Base-by-base conservation (phyloP, 2,888 invertebrate species). In the Phasia obesa region DNA sequence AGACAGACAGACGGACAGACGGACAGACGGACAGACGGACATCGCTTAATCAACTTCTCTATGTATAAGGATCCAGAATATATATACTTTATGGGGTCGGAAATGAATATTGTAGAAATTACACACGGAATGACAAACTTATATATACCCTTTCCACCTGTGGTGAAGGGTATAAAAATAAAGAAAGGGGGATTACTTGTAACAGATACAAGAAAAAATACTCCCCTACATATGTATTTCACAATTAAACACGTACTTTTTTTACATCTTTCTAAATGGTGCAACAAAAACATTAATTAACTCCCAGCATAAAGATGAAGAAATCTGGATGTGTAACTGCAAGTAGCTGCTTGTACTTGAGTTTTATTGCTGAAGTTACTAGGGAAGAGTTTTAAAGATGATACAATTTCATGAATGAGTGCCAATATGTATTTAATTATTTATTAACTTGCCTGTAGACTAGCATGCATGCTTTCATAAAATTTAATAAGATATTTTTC, bases 341-440 rank as follows among this genome's bases (percentile, higher is more conserved):
- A 51, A 59, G 59, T 49, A 51, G 51, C 60, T 60, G 23, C 25
- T 53, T 31, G 69, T 17, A 55, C 35, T 42, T 27, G 59, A 65
- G 42, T 53, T 51, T 51, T 21, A 11, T 7, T 44, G 57, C 42
- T 35, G 9, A 4, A 35, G 17, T 31, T 62, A 53, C 21, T 31
- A n/a, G 9, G 35, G 55, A 27, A 23, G 6, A 69, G 21, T 60
- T 57, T 51, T 42, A 67, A 79, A 83, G 71, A 79, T 71, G 21
- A 75, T 65, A 79, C 75, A 75, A 83, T 83, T 83, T 83, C 79
- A 83, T 75, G 78, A 83, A 79, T 83, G 83, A 65, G 70, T 83
- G 83, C 75, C 83, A 75, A 71, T 83, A 71, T 78, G 78, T 71
- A 69, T 69, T 69, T 82, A 71, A 70, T 83, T 67, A 69, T 69